Evolutionary conservation across 2,888 invertebrate species (phyloP).

Genomic region (Ophion costatus): DNA sequence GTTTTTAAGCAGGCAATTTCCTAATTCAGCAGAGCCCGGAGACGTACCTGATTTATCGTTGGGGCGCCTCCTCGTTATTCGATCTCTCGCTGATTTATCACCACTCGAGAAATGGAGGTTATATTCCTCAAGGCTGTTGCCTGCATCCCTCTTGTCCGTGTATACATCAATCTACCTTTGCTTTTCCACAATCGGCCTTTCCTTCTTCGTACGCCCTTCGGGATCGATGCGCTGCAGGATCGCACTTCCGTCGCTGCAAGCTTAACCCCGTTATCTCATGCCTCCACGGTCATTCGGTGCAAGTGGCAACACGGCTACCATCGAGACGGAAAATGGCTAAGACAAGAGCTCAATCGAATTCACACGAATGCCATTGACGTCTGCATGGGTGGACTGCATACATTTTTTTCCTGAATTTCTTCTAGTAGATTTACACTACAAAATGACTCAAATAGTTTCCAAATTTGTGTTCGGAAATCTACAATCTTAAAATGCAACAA

Average conservation of each 20-base stretch:
- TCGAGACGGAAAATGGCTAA: no score
- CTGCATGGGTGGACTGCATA: no score
- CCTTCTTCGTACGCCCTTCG: constrained; percentile 7
- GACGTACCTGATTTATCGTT: constrained; percentile 70
- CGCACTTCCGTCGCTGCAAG: background rate
- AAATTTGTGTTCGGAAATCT: no score
- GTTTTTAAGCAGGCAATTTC: constrained; percentile 83
- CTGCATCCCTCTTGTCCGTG: constrained; percentile 34
- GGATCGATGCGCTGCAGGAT: background rate
- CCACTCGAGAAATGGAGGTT: constrained; percentile 63
- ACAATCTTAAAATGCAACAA: no score
- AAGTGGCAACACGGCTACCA: no score
- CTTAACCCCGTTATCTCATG: background rate
- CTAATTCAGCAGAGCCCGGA: constrained; percentile 78
- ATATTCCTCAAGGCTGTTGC: constrained; percentile 34
- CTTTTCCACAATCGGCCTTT: constrained; percentile 42
- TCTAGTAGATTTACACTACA: no score
- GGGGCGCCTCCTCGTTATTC: constrained; percentile 66
- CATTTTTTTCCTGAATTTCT: no score
- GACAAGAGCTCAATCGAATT: no score
- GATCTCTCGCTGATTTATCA: constrained; percentile 70
- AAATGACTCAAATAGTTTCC: no score
- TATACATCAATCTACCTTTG: constrained; percentile 44
- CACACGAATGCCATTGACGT: no score
- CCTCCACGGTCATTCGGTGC: no score